Conservation (phyloP, 2,797 vertebrate genomes). For the Coccyzus lansbergi region DNA sequence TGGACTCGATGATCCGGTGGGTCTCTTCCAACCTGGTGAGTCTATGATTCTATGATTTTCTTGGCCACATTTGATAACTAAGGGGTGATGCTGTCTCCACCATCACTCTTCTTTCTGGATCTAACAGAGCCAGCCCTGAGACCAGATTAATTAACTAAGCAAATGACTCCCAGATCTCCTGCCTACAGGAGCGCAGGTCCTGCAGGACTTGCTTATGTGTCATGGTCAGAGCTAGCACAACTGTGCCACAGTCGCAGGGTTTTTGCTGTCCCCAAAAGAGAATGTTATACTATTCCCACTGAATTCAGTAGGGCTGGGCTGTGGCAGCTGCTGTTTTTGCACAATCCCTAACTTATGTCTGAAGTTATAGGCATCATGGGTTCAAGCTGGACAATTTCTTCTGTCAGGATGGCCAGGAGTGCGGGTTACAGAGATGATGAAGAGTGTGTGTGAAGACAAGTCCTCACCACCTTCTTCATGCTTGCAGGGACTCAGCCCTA, state of each 20-base stretch:
- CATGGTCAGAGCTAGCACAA: background rate
- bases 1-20: no score
- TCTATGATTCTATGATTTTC: no score
- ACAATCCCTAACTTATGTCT: background rate
- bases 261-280: background rate
- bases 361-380: no score
- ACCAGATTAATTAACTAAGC: background rate
- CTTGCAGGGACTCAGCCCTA: fast-evolving
- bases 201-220: background rate
- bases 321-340: background rate
- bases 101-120: background rate
- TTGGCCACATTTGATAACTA: background rate
- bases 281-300: background rate
- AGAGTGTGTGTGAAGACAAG: fast-evolving
- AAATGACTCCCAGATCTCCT: background rate
- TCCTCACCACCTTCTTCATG: fast-evolving
- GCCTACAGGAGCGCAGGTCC: background rate
- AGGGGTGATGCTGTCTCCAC: background rate
- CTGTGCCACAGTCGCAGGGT: background rate
- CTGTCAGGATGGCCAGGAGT: background rate
- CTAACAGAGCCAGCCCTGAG: background rate
- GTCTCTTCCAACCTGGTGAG: no score
- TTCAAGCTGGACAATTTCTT: background rate
- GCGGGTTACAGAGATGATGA: fast-evolving
- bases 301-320: background rate